These are phyloP conservation scores for Phenganax stokvisi DNA, from an alignment of 92 coral and sea anemone species.

Conservation along the genomic window DNA sequence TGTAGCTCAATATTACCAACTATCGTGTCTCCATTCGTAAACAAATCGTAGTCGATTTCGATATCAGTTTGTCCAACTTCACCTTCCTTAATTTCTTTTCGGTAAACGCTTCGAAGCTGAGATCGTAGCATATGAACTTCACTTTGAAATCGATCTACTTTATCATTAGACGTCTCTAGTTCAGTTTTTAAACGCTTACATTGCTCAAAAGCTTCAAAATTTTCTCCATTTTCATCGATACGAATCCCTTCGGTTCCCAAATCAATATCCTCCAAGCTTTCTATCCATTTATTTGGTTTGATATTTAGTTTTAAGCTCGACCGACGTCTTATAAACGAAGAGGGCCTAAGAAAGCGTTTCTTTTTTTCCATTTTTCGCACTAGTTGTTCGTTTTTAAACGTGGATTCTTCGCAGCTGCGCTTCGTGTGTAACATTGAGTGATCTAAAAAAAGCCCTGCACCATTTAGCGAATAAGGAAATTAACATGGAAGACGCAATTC, in stretches of 20 bases:
- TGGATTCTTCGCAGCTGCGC: too few species aligned
- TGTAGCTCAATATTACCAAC: background rate
- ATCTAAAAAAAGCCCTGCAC: too few species aligned
- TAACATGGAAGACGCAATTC: too few species aligned
- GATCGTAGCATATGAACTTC: conserved; percentile 76
- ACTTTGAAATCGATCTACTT: conserved; percentile 45
- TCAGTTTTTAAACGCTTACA: conserved; percentile 58
- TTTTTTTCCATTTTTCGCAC: conserved; percentile 28
- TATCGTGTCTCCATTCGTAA: background rate
- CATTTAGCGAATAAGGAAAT: too few species aligned
- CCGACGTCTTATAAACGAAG: conserved; percentile 47
- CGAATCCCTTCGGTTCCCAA: background rate
- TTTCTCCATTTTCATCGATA: conserved; percentile 49
- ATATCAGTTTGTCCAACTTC: conserved; percentile 30
- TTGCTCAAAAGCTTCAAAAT: conserved; percentile 55
- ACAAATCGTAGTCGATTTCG: conserved; percentile 35
- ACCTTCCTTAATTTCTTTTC: conserved; percentile 38
- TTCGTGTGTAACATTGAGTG: too few species aligned
- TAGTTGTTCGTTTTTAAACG: too few species aligned
- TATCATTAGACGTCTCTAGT: conserved; percentile 58
- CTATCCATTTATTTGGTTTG: background rate
- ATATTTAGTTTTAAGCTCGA: conserved; percentile 12
- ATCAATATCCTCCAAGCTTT: background rate
- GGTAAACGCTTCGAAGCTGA: conserved; percentile 55
- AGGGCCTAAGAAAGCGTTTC: conserved; percentile 52